Evolutionary conservation across 2,888 invertebrate species (phyloP), one percentile per base, ranked within the genome.

Genomic region (Mythimna loreyi): DNA sequence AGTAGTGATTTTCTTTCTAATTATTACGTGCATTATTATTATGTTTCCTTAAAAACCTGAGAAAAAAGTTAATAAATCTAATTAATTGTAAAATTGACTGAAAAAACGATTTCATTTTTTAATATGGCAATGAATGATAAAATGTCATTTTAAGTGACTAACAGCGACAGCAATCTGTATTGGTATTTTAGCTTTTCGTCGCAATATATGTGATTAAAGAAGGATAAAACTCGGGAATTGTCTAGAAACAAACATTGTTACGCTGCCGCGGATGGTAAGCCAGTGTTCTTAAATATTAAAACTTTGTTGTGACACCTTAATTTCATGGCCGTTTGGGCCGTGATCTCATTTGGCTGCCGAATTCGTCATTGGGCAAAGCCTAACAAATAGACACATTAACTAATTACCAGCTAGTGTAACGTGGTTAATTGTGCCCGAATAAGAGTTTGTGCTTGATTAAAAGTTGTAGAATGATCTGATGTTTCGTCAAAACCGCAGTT

Each of bases 331-430:
- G 67, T 80, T 84, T 80, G 52, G 72, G 69, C 53, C 55, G 59
- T 85, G 85, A 86, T 84, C 85, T 83, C 87, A 85, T 78, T 80
- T 66, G 47, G 49, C 67, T 74, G 55, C 68, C 63, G 28, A 66
- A 71, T 75, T 82, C 68, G 85, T 81, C 80, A 83, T 76, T 76
- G 69, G 25, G 36, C 66, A 69, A 62, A 80, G 71, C 78, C 49
- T 70, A 72, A 64, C 59, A 58, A 45, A 61, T 61, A 58, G 8
- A 53, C 28, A 45, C 19, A 72, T 49, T 58, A 74, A 59, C 57
- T 73, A 63, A 61, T 23, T 23, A 40, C 40, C 56, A 56, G 8
- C 49, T 36, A 49, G 21, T 45, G 8, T 53, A 33, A 47, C 21
- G 56, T 50, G 9, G 25, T 8, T 19, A 11, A 61, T 50, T 72